Evolutionary conservation across 2,113 vertebrate genomes (phyloP).

Genomic region (Poeciliopsis retropinna): DNA sequence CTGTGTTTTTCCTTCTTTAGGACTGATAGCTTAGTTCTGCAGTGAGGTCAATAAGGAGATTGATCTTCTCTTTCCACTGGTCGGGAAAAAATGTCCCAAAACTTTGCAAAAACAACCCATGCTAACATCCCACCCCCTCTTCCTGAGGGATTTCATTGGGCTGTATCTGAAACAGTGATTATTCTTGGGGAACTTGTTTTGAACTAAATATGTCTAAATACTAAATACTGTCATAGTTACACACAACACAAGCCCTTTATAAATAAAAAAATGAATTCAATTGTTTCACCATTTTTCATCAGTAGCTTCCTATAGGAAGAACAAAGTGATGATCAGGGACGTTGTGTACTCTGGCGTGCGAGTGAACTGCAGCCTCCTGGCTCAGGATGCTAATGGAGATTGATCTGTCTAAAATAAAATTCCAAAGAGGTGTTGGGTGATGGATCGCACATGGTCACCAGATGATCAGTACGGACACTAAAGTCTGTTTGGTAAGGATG

Average conservation of each 20-base stretch:
- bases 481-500: too few species aligned
- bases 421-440: slow-evolving; percentile 34
- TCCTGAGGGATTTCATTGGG: background rate
- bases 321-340: background rate
- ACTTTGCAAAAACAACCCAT: too few species aligned
- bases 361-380: slow-evolving; percentile 32
- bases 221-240: background rate
- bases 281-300: background rate
- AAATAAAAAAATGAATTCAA: background rate
- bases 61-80: too few species aligned
- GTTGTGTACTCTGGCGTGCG: background rate
- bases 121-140: too few species aligned
- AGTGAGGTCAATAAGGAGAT: too few species aligned
- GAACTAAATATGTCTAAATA: background rate
- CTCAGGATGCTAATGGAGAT: slow-evolving; percentile 59
- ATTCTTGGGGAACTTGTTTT: slow-evolving; percentile 28
- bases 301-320: background rate
- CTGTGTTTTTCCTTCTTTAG: too few species aligned
- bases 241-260: background rate
- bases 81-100: too few species aligned
- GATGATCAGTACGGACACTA: slow-evolving; percentile 36
- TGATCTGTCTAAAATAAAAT: slow-evolving; percentile 52
- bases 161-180: slow-evolving; percentile 29
- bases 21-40: too few species aligned
- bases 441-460: slow-evolving; percentile 31